phyloP scores from a whole-genome alignment of 2,797 vertebrate genomes.

The Neostethus bicornis region DNA sequence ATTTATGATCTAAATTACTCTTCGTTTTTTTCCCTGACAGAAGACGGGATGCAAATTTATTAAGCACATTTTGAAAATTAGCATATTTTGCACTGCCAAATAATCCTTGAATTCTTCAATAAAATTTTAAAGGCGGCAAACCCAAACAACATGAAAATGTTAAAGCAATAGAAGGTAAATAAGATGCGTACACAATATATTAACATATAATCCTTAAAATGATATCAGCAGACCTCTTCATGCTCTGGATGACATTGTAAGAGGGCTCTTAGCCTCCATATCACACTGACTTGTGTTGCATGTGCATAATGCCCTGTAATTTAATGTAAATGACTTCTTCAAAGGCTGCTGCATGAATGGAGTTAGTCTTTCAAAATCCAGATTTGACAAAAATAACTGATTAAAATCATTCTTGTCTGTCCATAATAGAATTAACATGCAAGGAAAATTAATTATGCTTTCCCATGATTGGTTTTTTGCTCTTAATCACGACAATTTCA shows the following conservation, averaged over 20 bases:
- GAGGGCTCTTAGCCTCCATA: constrained; percentile 19
- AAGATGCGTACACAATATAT: constrained; percentile 14
- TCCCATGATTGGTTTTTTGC: constrained; percentile 76
- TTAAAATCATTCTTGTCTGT: constrained; percentile 68
- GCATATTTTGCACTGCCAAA: too few species aligned
- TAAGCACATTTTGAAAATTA: too few species aligned
- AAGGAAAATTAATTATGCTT: constrained; percentile 79
- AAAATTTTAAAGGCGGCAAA: not conserved
- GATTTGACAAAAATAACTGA: constrained; percentile 55
- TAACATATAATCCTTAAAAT: constrained; percentile 16
- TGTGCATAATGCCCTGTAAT: constrained; percentile 38
- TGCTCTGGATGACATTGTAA: constrained; percentile 16
- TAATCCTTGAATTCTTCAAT: too few species aligned
- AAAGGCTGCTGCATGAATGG: constrained; percentile 17
- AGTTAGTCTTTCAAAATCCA: constrained; percentile 42
- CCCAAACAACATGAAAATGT: constrained; percentile 43
- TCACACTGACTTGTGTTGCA: constrained; percentile 19
- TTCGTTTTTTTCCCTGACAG: too few species aligned
- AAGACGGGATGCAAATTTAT: too few species aligned
- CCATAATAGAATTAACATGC: constrained; percentile 76
- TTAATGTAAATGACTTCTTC: constrained; percentile 23
- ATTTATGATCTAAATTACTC: too few species aligned
- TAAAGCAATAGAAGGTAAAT: constrained; percentile 8
- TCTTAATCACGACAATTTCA: constrained; percentile 84
- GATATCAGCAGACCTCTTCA: constrained; percentile 9